A percentile compares a stretch with the other conserved stretches of the same genome.
Conservation (phyloP, 2,888 invertebrate genomes). For the Platycnemis pennipes region DNA sequence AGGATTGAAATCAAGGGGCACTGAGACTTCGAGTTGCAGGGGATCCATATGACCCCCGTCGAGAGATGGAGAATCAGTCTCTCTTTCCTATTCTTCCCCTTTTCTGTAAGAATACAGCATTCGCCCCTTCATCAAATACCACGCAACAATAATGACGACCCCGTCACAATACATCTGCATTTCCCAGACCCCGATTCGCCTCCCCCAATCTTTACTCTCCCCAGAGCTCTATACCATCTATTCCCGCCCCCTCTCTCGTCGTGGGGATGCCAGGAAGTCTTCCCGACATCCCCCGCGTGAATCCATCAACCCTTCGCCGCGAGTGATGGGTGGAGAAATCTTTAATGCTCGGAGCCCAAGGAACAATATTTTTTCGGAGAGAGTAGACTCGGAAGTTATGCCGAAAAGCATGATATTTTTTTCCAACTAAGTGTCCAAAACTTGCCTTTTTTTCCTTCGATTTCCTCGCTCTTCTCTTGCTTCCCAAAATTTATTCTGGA, state of each 20-base stretch:
- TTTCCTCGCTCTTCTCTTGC: not conserved
- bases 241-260: not conserved
- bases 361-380: not conserved
- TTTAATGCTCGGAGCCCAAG: not conserved
- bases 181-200: not conserved
- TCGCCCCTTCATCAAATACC: slow-evolving; percentile 23
- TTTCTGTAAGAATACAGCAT: not conserved
- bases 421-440: too few relatives aligned
- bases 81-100: too few relatives aligned
- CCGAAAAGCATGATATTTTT: not conserved
- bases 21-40: too few relatives aligned
- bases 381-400: not conserved
- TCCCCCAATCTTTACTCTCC: not conserved
- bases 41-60: too few relatives aligned
- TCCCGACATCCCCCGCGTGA: not conserved
- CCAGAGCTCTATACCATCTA: not conserved
- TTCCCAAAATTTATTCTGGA: not conserved
- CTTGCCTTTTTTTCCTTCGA: not conserved
- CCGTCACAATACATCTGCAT: slow-evolving; percentile 55
- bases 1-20: too few relatives aligned
- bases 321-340: not conserved
- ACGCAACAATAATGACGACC: slow-evolving; percentile 4
- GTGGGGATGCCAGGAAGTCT: not conserved
- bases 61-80: too few relatives aligned
- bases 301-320: not conserved